Percentiles rank a stretch among this genome's conserved stretches.
Evolutionary conservation across 2,888 invertebrate species (phyloP).

Genomic region (Amiota mariae): DNA sequence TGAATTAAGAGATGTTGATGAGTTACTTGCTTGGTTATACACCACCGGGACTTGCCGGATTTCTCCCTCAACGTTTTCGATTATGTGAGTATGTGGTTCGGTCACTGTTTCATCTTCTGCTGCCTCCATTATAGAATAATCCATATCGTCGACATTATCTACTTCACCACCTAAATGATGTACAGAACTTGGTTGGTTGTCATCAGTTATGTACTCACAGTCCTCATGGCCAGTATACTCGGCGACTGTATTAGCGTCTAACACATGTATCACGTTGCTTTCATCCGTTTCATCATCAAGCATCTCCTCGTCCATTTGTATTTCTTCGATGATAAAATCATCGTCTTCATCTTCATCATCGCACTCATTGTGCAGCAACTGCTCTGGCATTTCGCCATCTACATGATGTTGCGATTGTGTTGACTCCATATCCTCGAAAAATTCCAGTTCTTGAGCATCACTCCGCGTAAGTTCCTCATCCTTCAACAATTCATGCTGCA

Average conservation of each 20-base stretch:
- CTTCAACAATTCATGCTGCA: slow-evolving; percentile 50
- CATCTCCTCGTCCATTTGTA: slow-evolving; percentile 68
- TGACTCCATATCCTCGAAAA: slow-evolving; percentile 65
- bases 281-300: slow-evolving; percentile 59
- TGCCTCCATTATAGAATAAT: slow-evolving; percentile 66
- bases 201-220: slow-evolving; percentile 58
- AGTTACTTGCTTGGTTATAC: neutral
- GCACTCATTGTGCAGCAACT: slow-evolving; percentile 55
- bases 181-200: slow-evolving; percentile 54
- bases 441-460: slow-evolving; percentile 66
- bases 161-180: slow-evolving; percentile 37
- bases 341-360: slow-evolving; percentile 60
- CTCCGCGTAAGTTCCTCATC: slow-evolving; percentile 63
- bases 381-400: slow-evolving; percentile 53
- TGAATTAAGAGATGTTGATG: neutral
- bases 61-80: slow-evolving; percentile 42
- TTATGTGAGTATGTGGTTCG: slow-evolving; percentile 45
- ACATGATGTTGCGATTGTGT: slow-evolving; percentile 49
- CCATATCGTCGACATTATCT: slow-evolving; percentile 59
- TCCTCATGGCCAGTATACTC: slow-evolving; percentile 61
- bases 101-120: slow-evolving; percentile 56
- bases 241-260: slow-evolving; percentile 37
- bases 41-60: slow-evolving; percentile 42
- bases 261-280: slow-evolving; percentile 41
- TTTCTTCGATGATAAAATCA: slow-evolving; percentile 68